These are phyloP conservation scores for Phengaris alcon DNA, from an alignment of 2,888 invertebrate genomes.

Conservation along the genomic window DNA sequence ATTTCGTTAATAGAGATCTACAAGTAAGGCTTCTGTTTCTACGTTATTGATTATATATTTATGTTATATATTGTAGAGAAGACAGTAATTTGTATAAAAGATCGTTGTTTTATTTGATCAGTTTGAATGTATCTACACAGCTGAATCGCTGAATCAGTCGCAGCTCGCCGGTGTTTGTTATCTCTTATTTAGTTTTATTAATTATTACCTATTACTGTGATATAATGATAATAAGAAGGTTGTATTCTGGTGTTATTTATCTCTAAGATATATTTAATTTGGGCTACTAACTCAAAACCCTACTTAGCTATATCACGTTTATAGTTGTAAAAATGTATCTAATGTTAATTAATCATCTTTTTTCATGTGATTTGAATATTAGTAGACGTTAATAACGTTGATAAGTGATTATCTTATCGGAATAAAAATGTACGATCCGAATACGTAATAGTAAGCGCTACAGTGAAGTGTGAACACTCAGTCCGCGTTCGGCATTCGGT, in stretches of 20 bases:
- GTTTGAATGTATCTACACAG: background rate
- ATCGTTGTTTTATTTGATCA: background rate
- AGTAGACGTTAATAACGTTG: conserved; percentile 32
- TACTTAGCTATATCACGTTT: background rate
- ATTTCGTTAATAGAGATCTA: no score
- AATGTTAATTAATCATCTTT: background rate
- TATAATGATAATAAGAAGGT: no score
- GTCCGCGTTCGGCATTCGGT: conserved; percentile 37
- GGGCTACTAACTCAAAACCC: background rate
- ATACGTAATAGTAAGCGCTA: conserved; percentile 27
- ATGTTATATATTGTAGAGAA: no score
- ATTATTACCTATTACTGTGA: background rate
- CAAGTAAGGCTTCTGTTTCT: no score
- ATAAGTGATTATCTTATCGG: conserved; percentile 41
- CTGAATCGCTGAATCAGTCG: background rate
- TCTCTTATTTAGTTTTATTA: background rate
- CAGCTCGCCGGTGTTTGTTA: background rate
- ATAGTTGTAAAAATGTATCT: background rate
- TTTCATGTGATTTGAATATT: background rate
- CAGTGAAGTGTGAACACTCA: conserved; percentile 28
- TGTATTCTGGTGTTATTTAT: no score
- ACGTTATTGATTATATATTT: background rate
- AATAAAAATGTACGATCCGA: background rate
- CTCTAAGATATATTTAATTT: no score
- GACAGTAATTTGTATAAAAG: background rate